phyloP scores from a whole-genome alignment of 1,140 invertebrate species.

The Drosophila mojavensis region DNA sequence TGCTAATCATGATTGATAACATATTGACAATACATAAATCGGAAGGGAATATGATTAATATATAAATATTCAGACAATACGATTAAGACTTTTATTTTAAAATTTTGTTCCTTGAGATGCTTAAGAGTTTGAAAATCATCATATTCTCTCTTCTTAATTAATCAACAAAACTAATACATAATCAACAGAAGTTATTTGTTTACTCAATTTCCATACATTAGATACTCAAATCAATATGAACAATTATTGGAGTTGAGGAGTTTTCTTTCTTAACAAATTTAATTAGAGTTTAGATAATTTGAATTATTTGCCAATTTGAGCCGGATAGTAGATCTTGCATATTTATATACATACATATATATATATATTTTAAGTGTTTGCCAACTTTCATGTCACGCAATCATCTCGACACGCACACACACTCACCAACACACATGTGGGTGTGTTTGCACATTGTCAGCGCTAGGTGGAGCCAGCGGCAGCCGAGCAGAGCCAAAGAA shows the following conservation, averaged over 20 bases:
- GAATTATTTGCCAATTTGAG: background rate
- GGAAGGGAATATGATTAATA: too few species aligned
- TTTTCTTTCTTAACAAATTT: background rate
- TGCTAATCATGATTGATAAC: too few species aligned
- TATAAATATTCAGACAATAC: too few species aligned
- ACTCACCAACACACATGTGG: background rate
- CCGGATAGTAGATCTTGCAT: background rate
- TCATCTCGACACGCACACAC: conserved; percentile 15
- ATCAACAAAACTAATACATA: too few species aligned
- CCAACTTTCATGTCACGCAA: conserved; percentile 1
- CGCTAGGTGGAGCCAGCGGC: conserved; percentile 47
- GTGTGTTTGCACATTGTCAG: conserved; percentile 42
- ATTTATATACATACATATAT: too few species aligned
- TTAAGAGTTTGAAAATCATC: too few species aligned
- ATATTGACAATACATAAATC: too few species aligned
- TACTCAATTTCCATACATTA: background rate
- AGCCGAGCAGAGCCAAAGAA: conserved; percentile 11
- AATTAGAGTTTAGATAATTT: too few species aligned
- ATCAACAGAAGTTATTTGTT: too few species aligned
- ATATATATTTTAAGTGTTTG: background rate
- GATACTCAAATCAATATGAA: background rate
- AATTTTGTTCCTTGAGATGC: too few species aligned
- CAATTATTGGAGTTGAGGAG: background rate
- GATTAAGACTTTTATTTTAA: too few species aligned
- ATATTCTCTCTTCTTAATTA: too few species aligned